Evolutionary conservation across 1,140 invertebrate genomes (phyloP).

Genomic region (Bombyx mandarina): DNA sequence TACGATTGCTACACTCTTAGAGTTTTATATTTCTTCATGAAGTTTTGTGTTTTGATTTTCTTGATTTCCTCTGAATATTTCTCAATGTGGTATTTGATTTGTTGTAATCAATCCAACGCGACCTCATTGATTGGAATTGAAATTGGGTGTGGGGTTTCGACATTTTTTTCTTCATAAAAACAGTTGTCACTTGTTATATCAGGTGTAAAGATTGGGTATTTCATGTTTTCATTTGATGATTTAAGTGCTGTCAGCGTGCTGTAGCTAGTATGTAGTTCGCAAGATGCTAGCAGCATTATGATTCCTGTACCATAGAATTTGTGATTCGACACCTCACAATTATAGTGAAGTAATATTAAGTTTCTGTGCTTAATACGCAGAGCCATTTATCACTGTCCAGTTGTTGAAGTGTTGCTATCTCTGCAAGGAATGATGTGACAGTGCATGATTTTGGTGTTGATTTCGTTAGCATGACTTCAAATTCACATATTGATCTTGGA

Average conservation of each 20-base stretch:
- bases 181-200: slow-evolving; percentile 13
- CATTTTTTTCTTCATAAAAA: not conserved
- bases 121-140: no score
- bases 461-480: slow-evolving; percentile 8
- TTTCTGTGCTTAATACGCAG: slow-evolving; percentile 14
- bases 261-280: slow-evolving; percentile 18
- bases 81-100: no score
- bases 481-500: slow-evolving; percentile 20
- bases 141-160: no score
- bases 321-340: slow-evolving; percentile 15
- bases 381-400: slow-evolving; percentile 23
- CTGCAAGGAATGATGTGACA: slow-evolving; percentile 18
- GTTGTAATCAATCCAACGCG: no score
- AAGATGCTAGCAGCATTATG: slow-evolving; percentile 12
- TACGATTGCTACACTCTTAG: no score
- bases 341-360: slow-evolving; percentile 15
- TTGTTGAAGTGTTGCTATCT: slow-evolving; percentile 20
- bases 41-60: no score
- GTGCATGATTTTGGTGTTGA: slow-evolving; percentile 14
- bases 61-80: no score
- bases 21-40: no score
- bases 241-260: slow-evolving; percentile 13
- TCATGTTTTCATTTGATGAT: slow-evolving; percentile 8
- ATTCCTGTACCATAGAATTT: slow-evolving; percentile 19
- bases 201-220: slow-evolving; percentile 12